Percentiles rank a stretch among this genome's conserved stretches.
These are phyloP conservation scores for Lepidostoma basale DNA, from an alignment of 1,140 invertebrate genomes.

Conservation along the genomic window DNA sequence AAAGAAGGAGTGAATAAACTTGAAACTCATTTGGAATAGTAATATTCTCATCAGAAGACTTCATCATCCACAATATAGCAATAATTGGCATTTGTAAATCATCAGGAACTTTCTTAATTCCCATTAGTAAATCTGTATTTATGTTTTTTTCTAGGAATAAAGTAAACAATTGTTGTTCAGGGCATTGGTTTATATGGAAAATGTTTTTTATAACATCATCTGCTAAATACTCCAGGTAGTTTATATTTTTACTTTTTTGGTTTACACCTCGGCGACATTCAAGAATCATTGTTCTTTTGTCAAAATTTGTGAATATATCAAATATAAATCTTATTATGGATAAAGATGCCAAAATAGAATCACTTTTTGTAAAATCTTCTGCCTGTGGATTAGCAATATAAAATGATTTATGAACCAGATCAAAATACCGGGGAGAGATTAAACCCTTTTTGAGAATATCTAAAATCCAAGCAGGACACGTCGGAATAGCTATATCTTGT, in stretches of 20 bases:
- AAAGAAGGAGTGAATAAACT: slow-evolving; percentile 67
- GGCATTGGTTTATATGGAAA: slow-evolving; percentile 9
- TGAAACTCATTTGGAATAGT: slow-evolving; percentile 56
- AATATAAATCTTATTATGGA: slow-evolving; percentile 71
- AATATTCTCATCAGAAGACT: slow-evolving; percentile 54
- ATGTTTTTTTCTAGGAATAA: slow-evolving; percentile 58
- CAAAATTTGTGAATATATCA: slow-evolving; percentile 63
- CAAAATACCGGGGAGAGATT: slow-evolving; percentile 45
- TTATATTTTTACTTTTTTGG: slow-evolving; percentile 9
- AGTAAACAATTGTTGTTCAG: slow-evolving; percentile 49
- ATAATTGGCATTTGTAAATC: slow-evolving; percentile 69
- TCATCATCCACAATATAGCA: slow-evolving; percentile 71
- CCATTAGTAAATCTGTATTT: slow-evolving; percentile 51
- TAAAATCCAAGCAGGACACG: slow-evolving; percentile 28
- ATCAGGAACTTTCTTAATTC: slow-evolving; percentile 61
- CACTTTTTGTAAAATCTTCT: slow-evolving; percentile 67
- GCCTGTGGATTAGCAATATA: slow-evolving; percentile 75
- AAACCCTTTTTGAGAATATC: slow-evolving; percentile 38
- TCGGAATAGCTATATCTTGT: too few relatives aligned
- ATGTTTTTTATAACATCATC: not conserved
- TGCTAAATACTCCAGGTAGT: not conserved
- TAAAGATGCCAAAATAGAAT: slow-evolving; percentile 66
- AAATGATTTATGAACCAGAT: slow-evolving; percentile 47
- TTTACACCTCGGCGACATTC: slow-evolving; percentile 42
- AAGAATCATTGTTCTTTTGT: slow-evolving; percentile 51